A percentile compares a stretch with the other conserved stretches of the same genome.
These are phyloP conservation scores for Stenotaenia linearis DNA, from an alignment of 2,888 invertebrate genomes.

Conservation along the genomic window DNA sequence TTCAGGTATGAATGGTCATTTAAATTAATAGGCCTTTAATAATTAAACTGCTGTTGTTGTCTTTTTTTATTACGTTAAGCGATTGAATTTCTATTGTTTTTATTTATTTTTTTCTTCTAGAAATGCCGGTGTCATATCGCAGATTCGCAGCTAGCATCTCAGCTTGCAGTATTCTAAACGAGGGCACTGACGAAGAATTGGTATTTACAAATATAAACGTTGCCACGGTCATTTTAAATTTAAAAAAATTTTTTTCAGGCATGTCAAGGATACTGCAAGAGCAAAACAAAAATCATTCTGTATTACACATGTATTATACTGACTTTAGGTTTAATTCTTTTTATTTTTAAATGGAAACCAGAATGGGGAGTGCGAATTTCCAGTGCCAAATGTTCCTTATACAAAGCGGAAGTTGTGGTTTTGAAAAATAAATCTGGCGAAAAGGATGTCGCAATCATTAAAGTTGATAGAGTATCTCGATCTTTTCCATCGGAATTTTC, in stretches of 20 bases:
- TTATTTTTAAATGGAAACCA: constrained; percentile 35
- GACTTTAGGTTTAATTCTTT: constrained; percentile 33
- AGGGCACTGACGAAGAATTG: constrained; percentile 33
- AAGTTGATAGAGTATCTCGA: neutral
- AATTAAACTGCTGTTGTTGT: too few species aligned
- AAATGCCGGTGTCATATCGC: constrained; percentile 5
- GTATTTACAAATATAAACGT: neutral
- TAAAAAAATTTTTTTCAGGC: constrained; percentile 1
- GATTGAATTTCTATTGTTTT: too few species aligned
- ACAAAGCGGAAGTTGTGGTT: constrained; percentile 27
- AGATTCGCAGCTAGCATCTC: neutral
- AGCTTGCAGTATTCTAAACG: constrained; percentile 29
- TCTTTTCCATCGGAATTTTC: constrained; percentile 15
- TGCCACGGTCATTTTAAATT: neutral
- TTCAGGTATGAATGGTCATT: too few species aligned
- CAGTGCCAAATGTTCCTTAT: constrained; percentile 26
- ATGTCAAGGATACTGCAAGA: constrained; percentile 34
- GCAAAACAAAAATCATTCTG: neutral
- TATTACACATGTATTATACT: constrained; percentile 30
- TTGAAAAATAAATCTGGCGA: constrained; percentile 27
- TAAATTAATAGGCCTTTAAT: too few species aligned
- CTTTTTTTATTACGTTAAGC: too few species aligned
- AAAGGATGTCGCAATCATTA: constrained; percentile 7
- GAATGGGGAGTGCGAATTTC: constrained; percentile 31
- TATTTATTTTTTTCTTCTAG: too few species aligned